A percentile compares a stretch with the other conserved stretches of the same genome.
These are phyloP conservation scores for Prunella strophiata DNA, from an alignment of 2,797 vertebrate species.

Conservation along the genomic window DNA sequence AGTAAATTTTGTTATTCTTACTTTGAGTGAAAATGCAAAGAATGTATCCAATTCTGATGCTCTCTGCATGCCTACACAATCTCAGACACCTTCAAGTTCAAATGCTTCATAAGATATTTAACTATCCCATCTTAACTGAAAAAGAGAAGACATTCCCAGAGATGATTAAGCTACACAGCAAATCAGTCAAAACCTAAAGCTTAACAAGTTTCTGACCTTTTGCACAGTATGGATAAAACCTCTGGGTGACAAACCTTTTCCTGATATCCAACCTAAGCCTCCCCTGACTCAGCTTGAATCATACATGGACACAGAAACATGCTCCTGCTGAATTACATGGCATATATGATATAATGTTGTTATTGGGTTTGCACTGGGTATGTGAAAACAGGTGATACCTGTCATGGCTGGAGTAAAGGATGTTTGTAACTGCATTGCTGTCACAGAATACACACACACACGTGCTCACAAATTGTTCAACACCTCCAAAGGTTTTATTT, in stretches of 20 bases:
- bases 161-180: background rate
- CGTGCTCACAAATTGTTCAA: background rate
- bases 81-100: background rate
- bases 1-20: background rate
- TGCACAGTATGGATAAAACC: background rate
- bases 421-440: background rate
- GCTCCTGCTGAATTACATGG: background rate
- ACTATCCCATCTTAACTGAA: background rate
- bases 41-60: background rate
- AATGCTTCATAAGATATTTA: background rate
- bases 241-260: background rate
- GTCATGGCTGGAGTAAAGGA: background rate
- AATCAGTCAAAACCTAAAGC: background rate
- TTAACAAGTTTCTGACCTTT: background rate
- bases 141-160: background rate
- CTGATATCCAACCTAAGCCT: background rate
- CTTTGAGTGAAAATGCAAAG: background rate
- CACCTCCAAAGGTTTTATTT: background rate
- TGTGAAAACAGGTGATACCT: background rate
- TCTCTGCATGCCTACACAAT: background rate
- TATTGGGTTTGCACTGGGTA: fast-evolving
- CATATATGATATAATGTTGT: too few relatives aligned
- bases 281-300: background rate
- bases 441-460: background rate
- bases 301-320: background rate